These are phyloP conservation scores for Sebastes reedi DNA, from an alignment of 2,797 vertebrate species.

Conservation along the genomic window DNA sequence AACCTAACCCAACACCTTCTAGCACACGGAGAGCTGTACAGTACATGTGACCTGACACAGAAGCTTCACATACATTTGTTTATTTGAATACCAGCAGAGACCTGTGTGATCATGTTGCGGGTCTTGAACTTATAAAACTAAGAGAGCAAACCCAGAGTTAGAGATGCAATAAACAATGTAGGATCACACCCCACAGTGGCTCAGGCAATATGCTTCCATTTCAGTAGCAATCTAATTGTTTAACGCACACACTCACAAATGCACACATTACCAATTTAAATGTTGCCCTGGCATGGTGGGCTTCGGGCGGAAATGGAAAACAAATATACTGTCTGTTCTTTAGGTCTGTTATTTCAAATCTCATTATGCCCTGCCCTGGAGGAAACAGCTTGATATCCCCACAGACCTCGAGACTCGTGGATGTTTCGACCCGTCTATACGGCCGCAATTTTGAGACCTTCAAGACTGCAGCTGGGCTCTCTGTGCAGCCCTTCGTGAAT, in stretches of 20 bases:
- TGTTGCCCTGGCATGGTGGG: conserved; percentile 9
- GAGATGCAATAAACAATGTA: conserved; percentile 30
- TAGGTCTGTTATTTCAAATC: conserved; percentile 49
- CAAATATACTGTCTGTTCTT: conserved; percentile 40
- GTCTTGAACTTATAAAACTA: conserved; percentile 45
- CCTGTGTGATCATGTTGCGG: conserved; percentile 50
- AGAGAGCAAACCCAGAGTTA: conserved; percentile 11
- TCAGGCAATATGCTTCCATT: conserved; percentile 19
- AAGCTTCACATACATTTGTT: conserved; percentile 25
- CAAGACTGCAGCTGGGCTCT: conserved; percentile 15
- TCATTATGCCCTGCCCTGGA: conserved; percentile 47
- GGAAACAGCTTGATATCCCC: conserved; percentile 19
- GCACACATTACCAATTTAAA: conserved; percentile 49
- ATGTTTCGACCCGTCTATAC: conserved; percentile 9
- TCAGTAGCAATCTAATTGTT: conserved; percentile 30
- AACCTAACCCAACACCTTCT: background rate
- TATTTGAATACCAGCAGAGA: conserved; percentile 34
- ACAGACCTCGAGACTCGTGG: background rate
- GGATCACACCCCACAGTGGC: background rate
- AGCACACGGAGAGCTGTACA: background rate
- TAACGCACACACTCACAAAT: background rate
- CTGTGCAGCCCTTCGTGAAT: conserved; percentile 32
- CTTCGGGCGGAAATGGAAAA: conserved; percentile 37
- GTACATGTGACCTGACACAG: conserved; percentile 7
- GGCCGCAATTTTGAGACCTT: conserved; percentile 35